Base-by-base conservation (phyloP, 2,113 vertebrate species). In the Chionomys nivalis region DNA sequence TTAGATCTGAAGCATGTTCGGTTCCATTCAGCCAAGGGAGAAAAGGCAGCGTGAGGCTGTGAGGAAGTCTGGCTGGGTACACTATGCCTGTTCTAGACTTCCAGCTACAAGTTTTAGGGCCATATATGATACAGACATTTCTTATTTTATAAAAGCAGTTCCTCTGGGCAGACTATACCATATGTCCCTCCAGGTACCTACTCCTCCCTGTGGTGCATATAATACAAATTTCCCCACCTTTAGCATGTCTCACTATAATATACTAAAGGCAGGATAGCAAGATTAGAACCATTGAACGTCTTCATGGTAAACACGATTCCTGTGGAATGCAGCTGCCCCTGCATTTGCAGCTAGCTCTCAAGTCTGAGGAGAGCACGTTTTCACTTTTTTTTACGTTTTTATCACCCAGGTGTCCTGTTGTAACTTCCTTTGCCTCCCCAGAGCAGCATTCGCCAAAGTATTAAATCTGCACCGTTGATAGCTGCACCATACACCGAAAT, bases 261-360 rank as follows among this genome's bases (percentile, higher is more conserved):
- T 63, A 68, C 36, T 73, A 63, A 94, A 89, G 65, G 61, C 11
- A 31, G 47, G n/a, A 52, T n/a, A 78, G 66, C 81, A 58, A 81
- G 90, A 55, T 93, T 63, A 92, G 66, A 96, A 11, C 75, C 42
- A 52, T 23, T 85, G 55, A 36, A 49, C 26, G 91, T 75, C 83
- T 78, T 93, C 49, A 91, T 87, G 66, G 42, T 70, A 75, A 89
- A 87, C 65, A 96, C 73, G 91, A 92, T 90, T n/a, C 47, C 79
- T 75, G 39, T 73, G 82, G 68, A 73, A 77, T 73, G 16, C 42
- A 87, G 26, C 31, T 89, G 12, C 10, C 9, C 21, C 26, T 65
- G 1, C 26, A 39, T 82, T 44, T 11, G 36, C 44, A 44, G 6
- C 85, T 87, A 58, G 14, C 66, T 82, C 33, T 21, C 19, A 44